Evolutionary conservation across 2,888 invertebrate genomes (phyloP).

Genomic region (Aleiodes leptofemur): DNA sequence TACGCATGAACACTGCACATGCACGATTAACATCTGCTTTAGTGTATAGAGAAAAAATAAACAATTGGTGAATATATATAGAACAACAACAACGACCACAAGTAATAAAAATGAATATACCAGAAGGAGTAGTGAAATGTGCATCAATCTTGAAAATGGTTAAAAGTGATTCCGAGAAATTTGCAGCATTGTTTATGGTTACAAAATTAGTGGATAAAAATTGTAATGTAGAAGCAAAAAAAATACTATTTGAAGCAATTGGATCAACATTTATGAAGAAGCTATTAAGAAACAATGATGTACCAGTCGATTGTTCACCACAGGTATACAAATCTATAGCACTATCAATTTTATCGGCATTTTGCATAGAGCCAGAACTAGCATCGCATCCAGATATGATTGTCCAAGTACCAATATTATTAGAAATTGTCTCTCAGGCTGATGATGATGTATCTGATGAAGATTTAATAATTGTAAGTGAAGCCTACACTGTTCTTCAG

Average conservation of each 20-base stretch:
- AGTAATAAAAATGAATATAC: slow-evolving; percentile 76
- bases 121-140: slow-evolving; percentile 91
- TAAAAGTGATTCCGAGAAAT: slow-evolving; percentile 91
- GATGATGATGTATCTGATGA: slow-evolving; percentile 92
- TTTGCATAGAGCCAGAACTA: slow-evolving; percentile 88
- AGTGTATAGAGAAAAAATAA: too few species aligned
- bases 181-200: slow-evolving; percentile 93
- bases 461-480: slow-evolving; percentile 90
- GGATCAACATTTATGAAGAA: slow-evolving; percentile 91
- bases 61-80: too few species aligned
- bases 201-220: slow-evolving; percentile 92
- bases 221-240: slow-evolving; percentile 84
- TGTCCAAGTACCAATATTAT: slow-evolving; percentile 87
- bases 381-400: slow-evolving; percentile 90
- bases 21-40: too few species aligned
- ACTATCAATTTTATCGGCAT: slow-evolving; percentile 89
- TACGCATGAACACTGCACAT: too few species aligned
- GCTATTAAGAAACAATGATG: slow-evolving; percentile 84
- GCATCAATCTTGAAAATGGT: slow-evolving; percentile 87
- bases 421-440: slow-evolving; percentile 89
- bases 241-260: slow-evolving; percentile 90
- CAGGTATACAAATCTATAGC: slow-evolving; percentile 94
- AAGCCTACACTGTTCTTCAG: slow-evolving; percentile 89
- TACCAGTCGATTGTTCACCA: slow-evolving; percentile 92
- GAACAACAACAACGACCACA: too few species aligned